Base-by-base conservation (phyloP, 2,888 invertebrate genomes). In the Pyrocoelia pectoralis region DNA sequence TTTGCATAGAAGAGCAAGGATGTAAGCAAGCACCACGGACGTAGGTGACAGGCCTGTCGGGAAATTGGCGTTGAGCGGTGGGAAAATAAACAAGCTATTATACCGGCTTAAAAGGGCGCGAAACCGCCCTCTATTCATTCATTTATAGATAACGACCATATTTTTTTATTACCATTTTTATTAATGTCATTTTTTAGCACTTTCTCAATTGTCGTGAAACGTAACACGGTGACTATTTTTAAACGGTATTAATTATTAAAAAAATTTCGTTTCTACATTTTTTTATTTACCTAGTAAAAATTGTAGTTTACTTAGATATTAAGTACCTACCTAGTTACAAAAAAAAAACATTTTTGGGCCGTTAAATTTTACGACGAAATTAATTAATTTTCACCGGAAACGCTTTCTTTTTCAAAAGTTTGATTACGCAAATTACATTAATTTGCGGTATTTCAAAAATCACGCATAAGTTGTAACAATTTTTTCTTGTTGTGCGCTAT, bases 51-150 rank as follows among this genome's bases (percentile, higher is more conserved):
- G 77, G 77, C 73, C 74, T 76, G 77, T 77, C 76, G 69, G 76
- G 75, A 77, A 78, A 77, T 79, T 75, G 77, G 74, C 76, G 72
- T 72, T 75, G 78, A 76, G 74, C 77, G 74, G 79, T 80, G 79
- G 79, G 79, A 79, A 80, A 80, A 80, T 80, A 80, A 80, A 80
- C 80, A 80, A 79, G 78, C 80, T 79, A 79, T 80, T 79, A 79
- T 79, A 79, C 79, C 79, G 80, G 78, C 79, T 73, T 73, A 74
- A 74, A 75, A 76, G 76, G 75, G 76, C 76, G 75, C 77, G 73
- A 75, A 76, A 77, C 76, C 77, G 79, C 79, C 79, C 79, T 79
- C 60, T 63, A 61, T 63, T 61, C 56, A 56, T 50, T 65, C 41
- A 50, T 58, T 56, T 57, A 41, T 40, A 60, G 65, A 65, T 57